These are phyloP conservation scores for Beris morrisii DNA, from an alignment of 2,888 invertebrate species.

Conservation along the genomic window DNA sequence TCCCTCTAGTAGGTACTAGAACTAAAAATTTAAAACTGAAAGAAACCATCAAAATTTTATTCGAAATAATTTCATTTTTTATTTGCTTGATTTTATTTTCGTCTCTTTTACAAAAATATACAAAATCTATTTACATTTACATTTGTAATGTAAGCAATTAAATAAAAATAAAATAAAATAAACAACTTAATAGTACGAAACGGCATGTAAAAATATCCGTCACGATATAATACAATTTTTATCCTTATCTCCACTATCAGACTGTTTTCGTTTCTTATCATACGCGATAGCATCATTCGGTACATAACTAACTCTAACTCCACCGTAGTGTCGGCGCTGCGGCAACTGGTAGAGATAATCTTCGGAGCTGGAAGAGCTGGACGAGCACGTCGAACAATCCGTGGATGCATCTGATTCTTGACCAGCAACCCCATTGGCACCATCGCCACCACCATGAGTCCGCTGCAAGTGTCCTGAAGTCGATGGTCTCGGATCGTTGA, in stretches of 20 bases:
- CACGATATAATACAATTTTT: conserved; percentile 88
- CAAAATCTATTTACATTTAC: conserved; percentile 31
- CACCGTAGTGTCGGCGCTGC: conserved; percentile 80
- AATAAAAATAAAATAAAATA: not conserved
- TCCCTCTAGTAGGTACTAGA: too few species aligned
- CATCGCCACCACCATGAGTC: conserved; percentile 43
- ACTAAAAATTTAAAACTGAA: conserved; percentile 1
- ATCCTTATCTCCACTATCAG: conserved; percentile 60
- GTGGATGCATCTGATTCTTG: conserved; percentile 71
- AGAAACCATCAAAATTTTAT: not conserved
- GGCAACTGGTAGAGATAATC: conserved; percentile 86
- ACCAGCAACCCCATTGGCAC: conserved; percentile 41
- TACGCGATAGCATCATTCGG: conserved; percentile 88
- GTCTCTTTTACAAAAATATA: conserved; percentile 34
- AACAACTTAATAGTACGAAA: not conserved
- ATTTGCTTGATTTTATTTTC: conserved; percentile 19
- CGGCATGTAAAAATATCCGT: conserved; percentile 53
- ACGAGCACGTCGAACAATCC: conserved; percentile 89
- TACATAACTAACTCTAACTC: conserved; percentile 88
- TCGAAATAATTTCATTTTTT: conserved; percentile 9
- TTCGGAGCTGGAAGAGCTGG: conserved; percentile 81
- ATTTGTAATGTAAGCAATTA: conserved; percentile 21
- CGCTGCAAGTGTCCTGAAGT: conserved; percentile 41
- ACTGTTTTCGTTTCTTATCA: conserved; percentile 67
- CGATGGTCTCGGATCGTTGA: conserved; percentile 21